Conservation (phyloP, 2,113 vertebrate species). For the Brevimyrus niger region DNA sequence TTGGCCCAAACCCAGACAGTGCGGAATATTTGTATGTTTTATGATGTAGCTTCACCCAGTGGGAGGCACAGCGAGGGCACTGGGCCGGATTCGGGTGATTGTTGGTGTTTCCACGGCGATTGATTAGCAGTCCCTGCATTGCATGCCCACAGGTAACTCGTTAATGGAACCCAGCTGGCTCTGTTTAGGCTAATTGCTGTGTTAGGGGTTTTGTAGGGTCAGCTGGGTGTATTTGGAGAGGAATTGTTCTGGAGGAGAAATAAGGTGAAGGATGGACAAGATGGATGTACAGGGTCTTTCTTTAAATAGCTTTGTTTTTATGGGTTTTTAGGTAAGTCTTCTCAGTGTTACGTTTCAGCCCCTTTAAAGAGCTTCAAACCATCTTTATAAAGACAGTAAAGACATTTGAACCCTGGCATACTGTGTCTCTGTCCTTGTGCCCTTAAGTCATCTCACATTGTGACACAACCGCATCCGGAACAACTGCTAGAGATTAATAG, state of each 20-base stretch:
- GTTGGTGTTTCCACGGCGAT: not conserved
- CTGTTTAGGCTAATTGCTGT: conserved; percentile 1
- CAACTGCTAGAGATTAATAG: not conserved
- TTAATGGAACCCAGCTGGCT: conserved; percentile 1
- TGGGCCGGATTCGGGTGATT: not conserved
- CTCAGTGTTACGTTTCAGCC: not conserved
- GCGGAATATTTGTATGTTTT: not conserved
- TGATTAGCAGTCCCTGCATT: not conserved
- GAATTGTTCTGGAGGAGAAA: not conserved
- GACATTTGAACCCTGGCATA: not conserved
- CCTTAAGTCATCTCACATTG: not conserved
- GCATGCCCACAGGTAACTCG: not conserved
- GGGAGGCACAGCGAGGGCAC: not conserved
- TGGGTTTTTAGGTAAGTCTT: not conserved
- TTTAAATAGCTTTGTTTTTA: not conserved
- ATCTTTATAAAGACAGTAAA: not conserved
- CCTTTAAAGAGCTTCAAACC: not conserved
- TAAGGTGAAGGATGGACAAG: not conserved
- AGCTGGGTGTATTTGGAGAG: not conserved
- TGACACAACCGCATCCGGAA: not conserved
- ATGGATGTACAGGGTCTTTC: not conserved
- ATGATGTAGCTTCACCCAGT: not conserved
- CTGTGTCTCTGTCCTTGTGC: not conserved
- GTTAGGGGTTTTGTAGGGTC: conserved; percentile 1
- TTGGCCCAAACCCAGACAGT: not conserved